Evolutionary conservation across 2,888 invertebrate species (phyloP), one percentile per base, ranked within the genome.

Genomic region (Syrphus vitripennis): DNA sequence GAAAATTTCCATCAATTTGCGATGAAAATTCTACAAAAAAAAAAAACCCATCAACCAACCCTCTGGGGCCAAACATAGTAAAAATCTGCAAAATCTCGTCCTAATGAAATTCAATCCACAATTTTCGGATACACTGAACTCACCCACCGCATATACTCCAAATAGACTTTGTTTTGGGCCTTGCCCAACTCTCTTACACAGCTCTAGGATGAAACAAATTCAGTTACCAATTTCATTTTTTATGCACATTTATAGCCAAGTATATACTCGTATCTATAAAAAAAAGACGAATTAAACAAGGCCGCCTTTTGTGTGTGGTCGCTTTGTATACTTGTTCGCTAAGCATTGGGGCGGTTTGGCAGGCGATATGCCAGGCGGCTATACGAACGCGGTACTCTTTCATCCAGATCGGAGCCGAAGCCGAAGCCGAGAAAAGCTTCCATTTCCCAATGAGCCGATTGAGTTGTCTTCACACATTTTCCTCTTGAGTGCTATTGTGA

Each of bases 1-100:
- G 80, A 83, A n/a, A 83, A 83, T 80, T 80, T 75, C 74, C 83
- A 83, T 83, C 79, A 83, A 83, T 83, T 79, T 75, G 61, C 53
- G 34, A 50, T 75, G 70, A 34, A 71, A 79, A 79, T 74, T 45
- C 42, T 55, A 19, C 31, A 59, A 29, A 40, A 48, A 21, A 63
- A 53, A 57, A 37, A 19, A 29, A 61, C 12, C n/a, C 45, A 61
- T 19, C 48, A 48, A 50, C 75, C 48, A 48, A 50, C 75, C 77
- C 59, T 53, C 59, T 34, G 26, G 53, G 70, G 77, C 69, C n/a
- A n/a, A 40, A 45, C 34, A 4, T 12, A 37, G 34, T 14, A 70
- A 72, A 77, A 84, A 76, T 80, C 75, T 69, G 72, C 14, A 77
- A 86, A 86, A 82, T 70, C 82, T 78, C 72, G 70, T 78, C 76